Evolutionary conservation across 2,888 invertebrate genomes (phyloP), one percentile per base, ranked within the genome.

Genomic region (Volucella inanis): DNA sequence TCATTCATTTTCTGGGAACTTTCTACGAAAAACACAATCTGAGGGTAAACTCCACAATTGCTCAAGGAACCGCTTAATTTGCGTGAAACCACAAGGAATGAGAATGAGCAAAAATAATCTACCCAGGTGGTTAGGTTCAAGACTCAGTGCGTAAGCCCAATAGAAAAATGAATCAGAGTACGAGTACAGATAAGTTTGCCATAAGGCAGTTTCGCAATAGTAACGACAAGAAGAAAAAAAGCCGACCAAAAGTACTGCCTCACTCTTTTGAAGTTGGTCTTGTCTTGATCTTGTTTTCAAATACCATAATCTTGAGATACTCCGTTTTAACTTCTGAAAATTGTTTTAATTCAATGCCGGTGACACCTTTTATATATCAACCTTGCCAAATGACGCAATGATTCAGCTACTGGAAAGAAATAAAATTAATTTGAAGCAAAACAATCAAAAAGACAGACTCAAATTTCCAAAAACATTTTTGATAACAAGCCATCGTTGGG

Each of bases 51-150:
- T 59, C 52, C 59, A n/a, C 67, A 52, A 76, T 68, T 68, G 61
- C 68, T 67, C 59, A 52, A 59, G 18, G 67, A 67, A 76, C 59
- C 59, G 67, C 67, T 76, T 59, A 61, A 67, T 74, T 55, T 18
- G 15, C 59, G 59, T 50, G 50, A 75, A 57, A 75, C 74, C 55
- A 45, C 47, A 47, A 18, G 45, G 9, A n/a, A 15, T 54, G 22
- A 55, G 49, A 12, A 11, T 12, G 8, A 49, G 14, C 8, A 2
- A 12, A 55, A 38, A 47, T 47, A 52, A 64, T 22, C 38, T n/a
- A 22, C 8, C 18, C 57, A 75, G 15, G 49, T 22, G 14, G 62
- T 70, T 70, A 57, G 6, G 18, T 39, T 18, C 57, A 31, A 31
- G 22, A 31, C 47, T 65, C 31, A 38, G 41, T 14, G 15, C 14